Base-by-base conservation (phyloP, 2,888 invertebrate genomes). In the Cremastinae sp. region DNA sequence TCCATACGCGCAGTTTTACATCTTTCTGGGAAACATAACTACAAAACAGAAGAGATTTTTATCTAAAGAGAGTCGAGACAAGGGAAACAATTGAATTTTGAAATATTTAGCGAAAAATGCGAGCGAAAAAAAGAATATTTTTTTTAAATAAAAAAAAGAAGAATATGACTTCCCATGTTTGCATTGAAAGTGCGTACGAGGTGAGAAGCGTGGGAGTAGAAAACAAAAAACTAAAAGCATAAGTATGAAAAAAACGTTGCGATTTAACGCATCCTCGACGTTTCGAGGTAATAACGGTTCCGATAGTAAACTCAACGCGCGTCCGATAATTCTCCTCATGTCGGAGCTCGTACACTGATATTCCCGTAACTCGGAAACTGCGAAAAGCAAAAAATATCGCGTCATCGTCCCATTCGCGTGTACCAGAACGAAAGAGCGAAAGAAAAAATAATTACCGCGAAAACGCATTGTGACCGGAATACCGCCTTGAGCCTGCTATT, bases 221-320 rank as follows among this genome's bases (percentile, higher is more conserved):
- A 51, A 51, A n/a, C 10, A 38, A 20, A 51, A 51, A 51, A n/a
- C 10, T 1, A 18, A 43, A 43, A 43, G 10, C 10, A 43, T 9
- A 43, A 10, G 10, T 4, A 28, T 28, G 5, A 28, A 28, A 28
- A 28, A 2, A 38, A 20, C 49, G 38, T 47, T 12, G 38, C 49
- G 45, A n/a, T 51, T 74, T 59, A 72, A 62, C 65, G 66, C 69
- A 75, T 66, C 62, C 66, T 64, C 64, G 53, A 53, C 14, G 59
- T 53, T 76, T 69, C 76, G 53, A 59, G 47, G 72, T 59, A 69
- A 47, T 73, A 73, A 76, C 72, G 68, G 76, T 59, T 64, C 69
- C 59, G 64, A 73, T 73, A 69, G 51, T 73, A 73, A 59, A 69
- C 14, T 68, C 62, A 28, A 49, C 75, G 59, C 38, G 18, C 58